phyloP scores from a whole-genome alignment of 2,888 invertebrate genomes.

The Orchesellides sinensis region DNA sequence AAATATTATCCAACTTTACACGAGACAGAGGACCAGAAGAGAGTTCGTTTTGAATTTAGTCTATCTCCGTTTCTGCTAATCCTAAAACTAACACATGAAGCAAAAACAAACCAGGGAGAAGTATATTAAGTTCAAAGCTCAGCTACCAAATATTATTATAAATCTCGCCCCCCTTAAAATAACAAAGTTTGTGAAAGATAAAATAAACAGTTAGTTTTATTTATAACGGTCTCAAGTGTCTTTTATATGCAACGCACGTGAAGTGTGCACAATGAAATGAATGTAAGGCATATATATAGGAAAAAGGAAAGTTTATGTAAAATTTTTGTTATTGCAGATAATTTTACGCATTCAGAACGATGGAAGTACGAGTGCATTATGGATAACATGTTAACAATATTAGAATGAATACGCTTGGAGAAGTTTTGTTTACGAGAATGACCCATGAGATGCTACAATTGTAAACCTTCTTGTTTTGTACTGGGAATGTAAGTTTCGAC shows the following conservation, averaged over 20 bases:
- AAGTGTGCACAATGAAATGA: not conserved
- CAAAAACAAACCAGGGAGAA: not conserved
- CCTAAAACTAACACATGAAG: slow-evolving; percentile 16
- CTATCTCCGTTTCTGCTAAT: not conserved
- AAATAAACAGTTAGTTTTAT: slow-evolving; percentile 2
- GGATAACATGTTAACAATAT: not conserved
- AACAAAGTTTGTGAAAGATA: slow-evolving; percentile 8
- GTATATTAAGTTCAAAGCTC: too few relatives aligned
- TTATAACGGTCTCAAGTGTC: not conserved
- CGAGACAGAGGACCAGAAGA: not conserved
- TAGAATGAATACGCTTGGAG: not conserved
- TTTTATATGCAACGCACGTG: not conserved
- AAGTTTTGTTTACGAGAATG: too few relatives aligned
- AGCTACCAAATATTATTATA: too few relatives aligned
- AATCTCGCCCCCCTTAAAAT: slow-evolving; percentile 13
- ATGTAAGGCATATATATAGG: not conserved
- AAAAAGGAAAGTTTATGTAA: slow-evolving; percentile 10
- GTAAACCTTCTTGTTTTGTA: not conserved
- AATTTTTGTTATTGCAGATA: not conserved
- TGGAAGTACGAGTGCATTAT: not conserved
- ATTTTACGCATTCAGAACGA: too few relatives aligned
- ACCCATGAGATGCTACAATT: too few relatives aligned
- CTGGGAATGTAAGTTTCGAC: not conserved
- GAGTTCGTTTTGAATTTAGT: not conserved
- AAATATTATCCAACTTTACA: not conserved